Evolutionary conservation across 2,113 vertebrate genomes (phyloP).

Genomic region (Eupsittula cactorum): DNA sequence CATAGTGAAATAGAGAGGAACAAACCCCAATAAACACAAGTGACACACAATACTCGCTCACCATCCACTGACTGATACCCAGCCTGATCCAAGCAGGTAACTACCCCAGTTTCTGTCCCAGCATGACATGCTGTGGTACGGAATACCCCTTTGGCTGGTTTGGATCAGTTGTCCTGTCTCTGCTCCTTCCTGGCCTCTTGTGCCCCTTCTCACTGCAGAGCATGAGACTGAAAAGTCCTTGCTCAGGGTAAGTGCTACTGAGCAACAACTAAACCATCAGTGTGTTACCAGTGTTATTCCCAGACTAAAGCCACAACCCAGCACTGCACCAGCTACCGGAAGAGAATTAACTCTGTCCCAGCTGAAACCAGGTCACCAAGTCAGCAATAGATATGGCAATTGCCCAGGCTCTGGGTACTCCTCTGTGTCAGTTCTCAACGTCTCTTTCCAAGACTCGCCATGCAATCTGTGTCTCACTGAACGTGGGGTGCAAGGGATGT

Average conservation of each 20-base stretch:
- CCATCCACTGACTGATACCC: not conserved
- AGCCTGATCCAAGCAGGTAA: not conserved
- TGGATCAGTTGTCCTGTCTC: not conserved
- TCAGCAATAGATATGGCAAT: rapidly evolving
- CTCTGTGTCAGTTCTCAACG: not conserved
- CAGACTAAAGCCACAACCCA: not conserved
- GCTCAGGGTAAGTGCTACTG: not conserved
- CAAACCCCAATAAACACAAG: not conserved
- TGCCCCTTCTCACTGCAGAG: not conserved
- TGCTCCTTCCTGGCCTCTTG: not conserved
- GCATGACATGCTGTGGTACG: not conserved
- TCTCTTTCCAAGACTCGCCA: rapidly evolving
- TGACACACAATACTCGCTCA: not conserved
- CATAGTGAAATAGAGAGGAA: not conserved
- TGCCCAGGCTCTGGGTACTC: not conserved
- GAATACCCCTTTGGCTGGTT: not conserved
- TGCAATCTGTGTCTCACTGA: not conserved
- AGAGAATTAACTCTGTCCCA: not conserved
- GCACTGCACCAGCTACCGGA: not conserved
- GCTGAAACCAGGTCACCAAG: not conserved
- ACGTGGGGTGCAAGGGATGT: not conserved
- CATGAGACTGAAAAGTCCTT: not conserved
- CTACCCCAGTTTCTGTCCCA: not conserved
- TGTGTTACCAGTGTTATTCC: not conserved
- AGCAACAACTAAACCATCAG: not conserved